These are phyloP conservation scores for Euborellia annulipes DNA, from an alignment of 1,140 invertebrate species.

Conservation along the genomic window DNA sequence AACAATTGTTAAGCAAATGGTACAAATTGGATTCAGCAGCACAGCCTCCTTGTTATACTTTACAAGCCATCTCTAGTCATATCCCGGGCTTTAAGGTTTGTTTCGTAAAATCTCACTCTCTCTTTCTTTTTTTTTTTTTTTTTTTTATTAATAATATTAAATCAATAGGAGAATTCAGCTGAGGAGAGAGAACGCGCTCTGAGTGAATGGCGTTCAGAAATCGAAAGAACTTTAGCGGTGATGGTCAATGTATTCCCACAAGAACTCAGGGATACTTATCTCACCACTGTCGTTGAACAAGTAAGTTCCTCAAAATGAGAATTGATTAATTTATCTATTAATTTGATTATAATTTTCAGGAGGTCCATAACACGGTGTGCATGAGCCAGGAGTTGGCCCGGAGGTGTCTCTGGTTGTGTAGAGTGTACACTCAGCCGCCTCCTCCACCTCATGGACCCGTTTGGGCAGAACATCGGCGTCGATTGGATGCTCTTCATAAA, in stretches of 20 bases:
- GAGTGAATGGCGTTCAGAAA: constrained; percentile 39
- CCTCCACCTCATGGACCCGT: too few relatives aligned
- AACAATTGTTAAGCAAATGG: constrained; percentile 47
- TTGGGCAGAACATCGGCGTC: constrained; percentile 23
- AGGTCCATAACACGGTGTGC: constrained; percentile 60
- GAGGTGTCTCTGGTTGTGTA: constrained; percentile 55
- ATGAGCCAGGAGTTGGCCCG: constrained; percentile 55
- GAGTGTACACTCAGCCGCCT: constrained; percentile 30
- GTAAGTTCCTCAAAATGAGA: constrained; percentile 25
- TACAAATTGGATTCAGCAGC: constrained; percentile 44
- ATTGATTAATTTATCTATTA: neutral
- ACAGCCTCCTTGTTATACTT: constrained; percentile 58
- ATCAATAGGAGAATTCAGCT: constrained; percentile 21
- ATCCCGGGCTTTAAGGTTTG: constrained; percentile 33
- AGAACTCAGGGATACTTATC: constrained; percentile 58
- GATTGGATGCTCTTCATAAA: constrained; percentile 48
- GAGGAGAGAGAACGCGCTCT: constrained; percentile 30
- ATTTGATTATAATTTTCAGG: constrained; percentile 25
- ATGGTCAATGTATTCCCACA: constrained; percentile 51
- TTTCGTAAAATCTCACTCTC: neutral
- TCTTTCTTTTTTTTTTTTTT: neutral
- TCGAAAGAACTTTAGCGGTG: constrained; percentile 44
- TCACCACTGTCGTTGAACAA: constrained; percentile 63
- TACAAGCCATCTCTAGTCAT: constrained; percentile 38
- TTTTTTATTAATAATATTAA: neutral